Evolutionary conservation across 2,888 invertebrate species (phyloP), one percentile per base, ranked within the genome.

Genomic region (Nomada fabriciana): DNA sequence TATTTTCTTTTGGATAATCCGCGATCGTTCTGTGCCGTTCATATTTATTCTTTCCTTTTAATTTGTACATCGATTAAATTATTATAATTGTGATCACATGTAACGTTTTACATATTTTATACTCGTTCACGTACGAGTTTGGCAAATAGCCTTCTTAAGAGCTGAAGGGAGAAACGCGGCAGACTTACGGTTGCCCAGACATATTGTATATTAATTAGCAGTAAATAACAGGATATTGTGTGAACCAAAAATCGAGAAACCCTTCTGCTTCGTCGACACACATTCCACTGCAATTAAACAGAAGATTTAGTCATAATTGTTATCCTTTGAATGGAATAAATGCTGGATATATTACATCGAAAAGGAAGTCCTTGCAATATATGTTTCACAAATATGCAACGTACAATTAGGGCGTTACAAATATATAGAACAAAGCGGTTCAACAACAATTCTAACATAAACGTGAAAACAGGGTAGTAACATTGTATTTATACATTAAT

Each of bases 401-500:
- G n/a, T 68, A 61, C 36, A 74, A n/a, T 65, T 25, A 36, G 53
- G 64, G 64, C 52, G 18, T 64, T 50, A 60, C 36, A 47, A 63
- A 52, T 13, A 20, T 20, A 13, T 2, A 23, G 18, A 70, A 43
- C 55, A 4, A 43, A 20, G 52, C 29, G 25, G 42, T 2, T 23
- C 11, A 63, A 67, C 36, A 55, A 74, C 23, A 13, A 72, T 53
- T 13, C 2, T 76, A 76, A 83, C 50, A 59, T 73, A 36, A 53
- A 67, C 23, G 71, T 36, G 57, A 63, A 52, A 36, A 36, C 36
- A 7, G 52, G 64, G 59, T 57, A 60, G 43, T 52, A 13, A 68
- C 15, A 2, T 25, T 43, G 25, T 13, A 36, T 59, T 74, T 74
- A 82, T 57, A 64, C 77, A 70, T 36, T 81, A 71, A 77, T 72